Evolutionary conservation across 1,140 invertebrate species (phyloP), one percentile per base, ranked within the genome.

Genomic region (Gryon sp.): DNA sequence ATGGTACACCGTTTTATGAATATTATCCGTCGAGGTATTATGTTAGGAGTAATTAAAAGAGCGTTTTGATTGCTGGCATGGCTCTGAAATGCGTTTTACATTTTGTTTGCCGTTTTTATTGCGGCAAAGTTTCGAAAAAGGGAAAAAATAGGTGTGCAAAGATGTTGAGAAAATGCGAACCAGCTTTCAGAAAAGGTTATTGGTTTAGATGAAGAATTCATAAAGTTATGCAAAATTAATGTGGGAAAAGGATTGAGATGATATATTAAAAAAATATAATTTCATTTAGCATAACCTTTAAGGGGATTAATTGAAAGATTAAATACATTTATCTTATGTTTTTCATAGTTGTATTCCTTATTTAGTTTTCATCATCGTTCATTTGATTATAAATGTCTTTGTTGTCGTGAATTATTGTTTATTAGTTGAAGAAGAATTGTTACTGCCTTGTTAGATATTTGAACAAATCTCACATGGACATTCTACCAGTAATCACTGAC

Each of bases 401-500:
- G 12, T 40, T 26, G 0, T 53, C 8, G 20, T 53, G 26, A 26
- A 53, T 7, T 55, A 40, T 55, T 41, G 50, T 55, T 55, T 28
- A 28, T 30, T n/a, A 40, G 19, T 9, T 11, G 6, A 12, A 12
- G 16, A 16, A 15, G 4, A 34, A 62, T 48, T 14, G 22, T 9
- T 26, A 15, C 18, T 32, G n/a, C 11, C 14, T 43, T n/a, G n/a
- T n/a, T n/a, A n/a, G n/a, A n/a, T n/a, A n/a, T n/a, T n/a, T n/a
- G 22, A 14, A 30, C 60, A 14, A 50, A 40, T 70, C 20, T 18
- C 14, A 43, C 24, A 11, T 14, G 11, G 15, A 32, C 53, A 62
- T 68, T 75, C 38, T 40, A 12, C 12, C 41, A 24, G 53, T 68
- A 78, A 69, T 69, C 57, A 48, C 22, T 69, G 69, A 74, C 76